These are phyloP conservation scores for Opisthocomus hoazin DNA, from an alignment of 2,113 vertebrate species.

Conservation along the genomic window DNA sequence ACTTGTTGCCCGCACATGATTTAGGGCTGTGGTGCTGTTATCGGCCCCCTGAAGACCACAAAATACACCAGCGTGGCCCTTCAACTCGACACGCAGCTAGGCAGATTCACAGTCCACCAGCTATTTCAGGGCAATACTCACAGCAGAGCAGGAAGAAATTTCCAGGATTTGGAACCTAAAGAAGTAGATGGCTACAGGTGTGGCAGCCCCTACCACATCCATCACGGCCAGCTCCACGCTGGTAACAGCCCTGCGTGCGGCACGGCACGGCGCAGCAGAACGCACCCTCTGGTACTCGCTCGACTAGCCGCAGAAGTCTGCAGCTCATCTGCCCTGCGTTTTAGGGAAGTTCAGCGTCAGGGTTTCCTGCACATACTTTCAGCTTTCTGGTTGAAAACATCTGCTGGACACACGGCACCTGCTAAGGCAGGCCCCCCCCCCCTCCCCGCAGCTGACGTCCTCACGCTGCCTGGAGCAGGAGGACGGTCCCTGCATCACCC, in stretches of 20 bases:
- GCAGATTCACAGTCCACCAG: neutral
- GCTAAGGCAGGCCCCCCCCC: neutral
- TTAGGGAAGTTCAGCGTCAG: neutral
- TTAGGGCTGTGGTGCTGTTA: neutral
- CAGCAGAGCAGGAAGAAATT: neutral
- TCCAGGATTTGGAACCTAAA: neutral
- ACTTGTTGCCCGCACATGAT: rapidly evolving
- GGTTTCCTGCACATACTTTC: neutral
- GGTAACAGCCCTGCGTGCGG: rapidly evolving
- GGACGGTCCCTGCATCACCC: neutral
- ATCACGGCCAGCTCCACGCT: rapidly evolving
- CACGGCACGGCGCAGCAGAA: neutral
- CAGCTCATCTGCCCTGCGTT: neutral
- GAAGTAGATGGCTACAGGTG: neutral
- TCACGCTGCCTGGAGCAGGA: rapidly evolving
- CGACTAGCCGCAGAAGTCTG: neutral
- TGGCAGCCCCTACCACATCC: neutral
- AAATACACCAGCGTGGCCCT: rapidly evolving
- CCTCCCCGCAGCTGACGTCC: rapidly evolving
- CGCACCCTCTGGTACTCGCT: neutral
- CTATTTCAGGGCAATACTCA: neutral
- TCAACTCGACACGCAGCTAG: rapidly evolving
- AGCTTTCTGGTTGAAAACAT: neutral
- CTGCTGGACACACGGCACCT: neutral
- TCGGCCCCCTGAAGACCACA: neutral